phyloP scores from a whole-genome alignment of 2,113 vertebrate genomes.

The Oceanites oceanicus region DNA sequence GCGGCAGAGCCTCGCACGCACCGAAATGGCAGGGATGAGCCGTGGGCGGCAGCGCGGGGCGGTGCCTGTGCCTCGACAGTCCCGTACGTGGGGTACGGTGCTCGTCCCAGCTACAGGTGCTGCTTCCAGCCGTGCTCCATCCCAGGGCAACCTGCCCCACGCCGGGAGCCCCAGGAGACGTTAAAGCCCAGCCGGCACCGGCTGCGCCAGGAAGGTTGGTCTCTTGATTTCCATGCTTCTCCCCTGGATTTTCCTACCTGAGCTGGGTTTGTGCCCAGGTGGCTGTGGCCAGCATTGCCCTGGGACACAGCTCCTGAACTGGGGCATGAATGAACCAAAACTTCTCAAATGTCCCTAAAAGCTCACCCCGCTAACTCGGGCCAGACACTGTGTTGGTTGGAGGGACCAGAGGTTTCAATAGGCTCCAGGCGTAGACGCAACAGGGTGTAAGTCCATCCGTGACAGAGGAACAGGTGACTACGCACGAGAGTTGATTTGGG shows the following conservation, averaged over 20 bases:
- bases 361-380: background rate
- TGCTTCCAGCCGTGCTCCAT: background rate
- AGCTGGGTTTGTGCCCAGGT: background rate
- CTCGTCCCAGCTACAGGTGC: accelerated
- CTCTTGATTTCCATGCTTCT: background rate
- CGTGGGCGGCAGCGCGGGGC: background rate
- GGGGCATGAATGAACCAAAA: background rate
- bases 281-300: background rate
- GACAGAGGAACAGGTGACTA: background rate
- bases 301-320: background rate
- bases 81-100: accelerated
- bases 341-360: background rate
- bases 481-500: background rate
- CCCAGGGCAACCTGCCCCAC: background rate
- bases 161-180: background rate
- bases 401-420: background rate
- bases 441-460: accelerated
- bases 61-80: background rate
- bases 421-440: background rate
- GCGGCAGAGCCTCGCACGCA: accelerated
- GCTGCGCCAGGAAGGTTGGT: background rate
- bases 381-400: background rate
- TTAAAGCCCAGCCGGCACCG: background rate
- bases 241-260: background rate
- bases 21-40: background rate